Percentiles rank a stretch among this genome's conserved stretches.
phyloP scores from a whole-genome alignment of 2,113 vertebrate species.

The Camelus dromedarius region DNA sequence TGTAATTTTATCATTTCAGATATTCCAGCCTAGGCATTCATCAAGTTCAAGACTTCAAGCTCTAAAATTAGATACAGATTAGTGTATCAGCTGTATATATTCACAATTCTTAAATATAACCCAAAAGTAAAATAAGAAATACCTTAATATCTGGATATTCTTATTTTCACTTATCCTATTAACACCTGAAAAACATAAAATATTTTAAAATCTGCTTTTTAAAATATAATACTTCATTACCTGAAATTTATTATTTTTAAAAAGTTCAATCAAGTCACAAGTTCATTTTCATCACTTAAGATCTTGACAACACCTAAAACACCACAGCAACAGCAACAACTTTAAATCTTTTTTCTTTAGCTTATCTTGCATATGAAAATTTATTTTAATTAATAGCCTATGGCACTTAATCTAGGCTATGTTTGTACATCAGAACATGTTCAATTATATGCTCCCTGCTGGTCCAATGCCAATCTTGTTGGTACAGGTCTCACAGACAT shows the following conservation, averaged over 20 bases:
- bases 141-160: constrained; percentile 74
- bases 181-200: constrained; percentile 68
- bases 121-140: constrained; percentile 57
- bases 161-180: constrained; percentile 77
- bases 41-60: background rate
- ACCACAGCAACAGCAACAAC: background rate
- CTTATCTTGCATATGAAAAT: background rate
- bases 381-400: background rate
- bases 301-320: background rate
- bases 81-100: background rate
- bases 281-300: constrained; percentile 45
- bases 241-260: constrained; percentile 44
- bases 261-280: constrained; percentile 52
- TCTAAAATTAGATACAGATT: constrained; percentile 3
- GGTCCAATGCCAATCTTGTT: constrained; percentile 7
- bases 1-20: background rate
- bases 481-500: background rate
- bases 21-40: background rate
- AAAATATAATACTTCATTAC: constrained; percentile 15
- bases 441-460: background rate
- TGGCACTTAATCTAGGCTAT: background rate
- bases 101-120: constrained; percentile 54
- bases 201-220: constrained; percentile 46
- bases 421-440: background rate
- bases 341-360: background rate